Evolutionary conservation across 2,113 vertebrate genomes (phyloP), one percentile per base, ranked within the genome.

Genomic region (Heterotilapia buettikoferi): DNA sequence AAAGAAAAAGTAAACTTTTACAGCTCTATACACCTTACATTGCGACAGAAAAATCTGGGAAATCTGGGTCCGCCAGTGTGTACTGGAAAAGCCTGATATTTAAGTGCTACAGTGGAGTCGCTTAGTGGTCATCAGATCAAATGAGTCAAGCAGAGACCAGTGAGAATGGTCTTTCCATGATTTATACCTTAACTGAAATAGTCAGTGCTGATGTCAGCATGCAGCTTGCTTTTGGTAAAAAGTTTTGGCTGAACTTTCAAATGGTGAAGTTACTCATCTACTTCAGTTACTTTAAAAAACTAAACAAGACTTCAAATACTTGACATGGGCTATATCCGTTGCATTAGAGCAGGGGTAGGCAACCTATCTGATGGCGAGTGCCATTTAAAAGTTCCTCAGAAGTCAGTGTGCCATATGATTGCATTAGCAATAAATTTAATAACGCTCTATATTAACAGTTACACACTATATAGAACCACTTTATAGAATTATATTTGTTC

Each of bases 301-400:
- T n/a, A 50, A 78, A 47, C 6, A 76, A 50, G 24, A 50, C 71
- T 52, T 78, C 24, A 33, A 33, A 78, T 52, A 78, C 73, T 31
- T 50, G 16, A 50, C 7, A 0, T 33, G 26, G 2, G 45, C 24
- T 10, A 0, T 52, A 14, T 78, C 73, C 2, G 18, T 52, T 33
- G 45, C 2, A 31, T 52, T 52, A 78, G 26, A 4, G n/a, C n/a
- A n/a, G n/a, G n/a, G n/a, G n/a, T n/a, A n/a, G n/a, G n/a, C n/a
- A n/a, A n/a, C n/a, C n/a, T n/a, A n/a, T n/a, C n/a, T n/a, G n/a
- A n/a, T n/a, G n/a, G n/a, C n/a, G n/a, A n/a, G n/a, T n/a, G n/a
- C n/a, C n/a, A n/a, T n/a, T n/a, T n/a, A n/a, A n/a, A n/a, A n/a
- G n/a, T n/a, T n/a, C n/a, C n/a, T n/a, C n/a, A n/a, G n/a, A n/a